Conservation (phyloP, 2,797 vertebrate genomes). For the Adrianichthys oophorus region DNA sequence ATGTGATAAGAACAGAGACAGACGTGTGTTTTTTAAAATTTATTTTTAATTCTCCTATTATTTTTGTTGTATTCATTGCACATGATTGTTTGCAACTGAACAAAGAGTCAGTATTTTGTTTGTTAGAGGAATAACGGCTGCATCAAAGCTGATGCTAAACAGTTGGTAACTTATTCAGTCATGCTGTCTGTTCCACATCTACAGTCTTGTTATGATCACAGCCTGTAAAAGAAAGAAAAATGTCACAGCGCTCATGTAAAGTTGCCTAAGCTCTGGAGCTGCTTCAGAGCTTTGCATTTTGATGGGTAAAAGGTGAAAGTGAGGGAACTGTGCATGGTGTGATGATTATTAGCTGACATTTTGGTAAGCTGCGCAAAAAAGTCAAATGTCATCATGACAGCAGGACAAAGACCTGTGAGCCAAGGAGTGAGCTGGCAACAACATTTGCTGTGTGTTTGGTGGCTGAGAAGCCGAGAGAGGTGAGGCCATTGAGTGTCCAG, state of each 20-base stretch:
- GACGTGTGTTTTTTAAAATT: conserved; percentile 2
- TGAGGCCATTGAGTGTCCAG: conserved; percentile 17
- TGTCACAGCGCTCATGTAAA: not conserved
- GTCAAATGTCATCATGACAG: conserved; percentile 56
- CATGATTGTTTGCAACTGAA: conserved; percentile 36
- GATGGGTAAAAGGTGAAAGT: conserved; percentile 19
- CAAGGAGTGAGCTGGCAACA: conserved; percentile 30
- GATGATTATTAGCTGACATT: conserved; percentile 71
- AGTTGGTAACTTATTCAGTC: conserved; percentile 42
- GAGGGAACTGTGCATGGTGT: conserved; percentile 36
- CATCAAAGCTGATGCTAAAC: conserved; percentile 24
- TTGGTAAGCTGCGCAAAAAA: conserved; percentile 56
- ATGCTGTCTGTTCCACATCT: conserved; percentile 23
- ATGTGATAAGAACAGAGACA: not conserved
- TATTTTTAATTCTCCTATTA: conserved; percentile 25
- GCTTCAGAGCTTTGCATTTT: conserved; percentile 8
- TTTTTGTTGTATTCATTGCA: conserved; percentile 35
- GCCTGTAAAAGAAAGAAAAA: conserved; percentile 27
- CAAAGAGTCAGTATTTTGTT: conserved; percentile 34
- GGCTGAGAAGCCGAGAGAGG: conserved; percentile 15
- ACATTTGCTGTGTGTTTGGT: conserved; percentile 24
- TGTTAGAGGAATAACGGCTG: conserved; percentile 27
- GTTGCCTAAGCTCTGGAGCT: not conserved
- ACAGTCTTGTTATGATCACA: conserved; percentile 37
- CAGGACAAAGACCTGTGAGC: conserved; percentile 46